Base-by-base conservation (phyloP, 2,797 vertebrate genomes). In the Periophthalmus magnuspinnatus region DNA sequence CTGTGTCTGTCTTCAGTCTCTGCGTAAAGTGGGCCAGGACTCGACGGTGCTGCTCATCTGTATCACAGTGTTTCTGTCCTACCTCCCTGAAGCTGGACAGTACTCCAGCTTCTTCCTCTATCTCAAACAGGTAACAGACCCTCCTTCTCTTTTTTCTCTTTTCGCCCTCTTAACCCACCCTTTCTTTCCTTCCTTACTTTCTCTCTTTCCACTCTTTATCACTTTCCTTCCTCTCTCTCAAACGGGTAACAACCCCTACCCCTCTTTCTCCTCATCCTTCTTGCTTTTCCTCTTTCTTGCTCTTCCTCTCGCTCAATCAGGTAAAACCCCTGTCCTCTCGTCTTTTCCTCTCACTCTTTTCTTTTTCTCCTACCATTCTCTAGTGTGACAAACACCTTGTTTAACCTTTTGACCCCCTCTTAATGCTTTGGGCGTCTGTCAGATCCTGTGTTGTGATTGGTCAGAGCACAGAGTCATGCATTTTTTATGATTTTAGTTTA, bases 101-200 rank as follows among this genome's bases (percentile, higher is more conserved):
- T 97, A 97, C 88, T 97, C 96, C 90, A 96, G 96, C 88, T 97
- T 97, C 88, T 97, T 97, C 92, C 94, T 97, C 48, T 97, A 97
- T 91, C 93, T 97, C 74, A 92, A 90, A 85, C 96, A 97, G 96
- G 96, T 97, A 79, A 28, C 41, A 21, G 10, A 2, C 56, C 17
- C 13, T 24, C 9, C 54, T 21, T 7, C 48, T 50, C 48, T n/a
- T 17, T 17, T 1, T 48, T 14, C 13, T 19, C 5, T 5, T 48
- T 6, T 48, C 0, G 48, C 1, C 47, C 16, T 17, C 47, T 1
- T 48, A 14, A 17, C 45, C 5, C 45, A 38, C 11, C 14, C 16
- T 48, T 6, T 48, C 13, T 48, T 13, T 14, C 45, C 17, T 1
- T 14, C 16, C 13, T 13, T 48, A 38, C 13, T 17, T 17, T 48